phyloP scores from a whole-genome alignment of 2,113 vertebrate species.

The Callithrix jacchus region DNA sequence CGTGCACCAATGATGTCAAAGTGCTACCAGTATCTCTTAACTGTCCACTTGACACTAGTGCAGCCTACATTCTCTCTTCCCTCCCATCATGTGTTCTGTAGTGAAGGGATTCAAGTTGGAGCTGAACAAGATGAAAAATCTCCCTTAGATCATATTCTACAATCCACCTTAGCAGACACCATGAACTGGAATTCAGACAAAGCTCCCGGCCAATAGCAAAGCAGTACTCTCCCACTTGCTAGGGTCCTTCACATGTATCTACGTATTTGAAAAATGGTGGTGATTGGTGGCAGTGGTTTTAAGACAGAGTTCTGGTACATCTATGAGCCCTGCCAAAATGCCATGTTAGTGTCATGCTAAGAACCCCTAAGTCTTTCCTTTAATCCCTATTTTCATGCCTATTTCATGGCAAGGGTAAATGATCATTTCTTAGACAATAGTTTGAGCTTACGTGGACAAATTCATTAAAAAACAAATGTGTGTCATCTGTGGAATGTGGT shows the following conservation, averaged over 20 bases:
- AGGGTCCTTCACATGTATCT: fast-evolving
- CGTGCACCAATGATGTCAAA: neutral
- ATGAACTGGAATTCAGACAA: neutral
- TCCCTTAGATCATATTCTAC: neutral
- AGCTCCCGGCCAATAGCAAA: neutral
- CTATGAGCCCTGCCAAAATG: neutral
- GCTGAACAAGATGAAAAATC: neutral
- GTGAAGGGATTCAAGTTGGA: neutral
- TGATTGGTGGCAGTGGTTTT: neutral
- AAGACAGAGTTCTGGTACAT: neutral
- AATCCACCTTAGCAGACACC: too few species aligned
- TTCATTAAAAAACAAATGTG: neutral
- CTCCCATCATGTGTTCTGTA: neutral
- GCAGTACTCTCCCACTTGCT: fast-evolving
- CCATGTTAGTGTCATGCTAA: neutral
- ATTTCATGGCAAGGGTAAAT: neutral
- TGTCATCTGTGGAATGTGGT: neutral
- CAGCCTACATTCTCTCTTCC: neutral
- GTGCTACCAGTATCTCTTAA: fast-evolving
- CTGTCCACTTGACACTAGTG: neutral
- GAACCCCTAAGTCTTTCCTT: neutral
- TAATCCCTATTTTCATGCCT: neutral
- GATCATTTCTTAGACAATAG: neutral
- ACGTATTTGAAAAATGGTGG: neutral
- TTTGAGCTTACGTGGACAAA: neutral